Conservation (phyloP, 1,140 invertebrate genomes). For the Leptinotarsa texana region DNA sequence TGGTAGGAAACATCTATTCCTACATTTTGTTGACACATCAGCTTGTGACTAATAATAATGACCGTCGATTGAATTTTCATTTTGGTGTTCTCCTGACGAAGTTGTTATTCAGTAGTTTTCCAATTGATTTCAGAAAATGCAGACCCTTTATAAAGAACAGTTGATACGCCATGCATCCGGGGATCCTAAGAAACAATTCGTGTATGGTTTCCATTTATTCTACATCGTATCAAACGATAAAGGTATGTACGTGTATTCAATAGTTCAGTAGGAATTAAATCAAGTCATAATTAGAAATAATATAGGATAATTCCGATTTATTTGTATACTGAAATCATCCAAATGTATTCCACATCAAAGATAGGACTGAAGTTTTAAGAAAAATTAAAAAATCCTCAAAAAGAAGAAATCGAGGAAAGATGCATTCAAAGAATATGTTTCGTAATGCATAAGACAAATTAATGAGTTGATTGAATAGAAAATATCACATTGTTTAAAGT, state of each 20-base stretch:
- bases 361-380: too few species aligned
- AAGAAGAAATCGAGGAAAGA: too few species aligned
- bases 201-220: constrained; percentile 92
- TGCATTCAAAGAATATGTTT: neutral
- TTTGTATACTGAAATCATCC: neutral
- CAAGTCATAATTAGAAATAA: too few species aligned
- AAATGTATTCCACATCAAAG: too few species aligned
- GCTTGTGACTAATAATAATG: neutral
- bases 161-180: constrained; percentile 91
- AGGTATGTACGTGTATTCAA: constrained; percentile 51
- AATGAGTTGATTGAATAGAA: too few species aligned
- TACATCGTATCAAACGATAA: constrained; percentile 75
- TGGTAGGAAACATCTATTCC: too few species aligned
- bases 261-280: too few species aligned
- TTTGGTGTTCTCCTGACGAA: neutral
- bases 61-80: neutral
- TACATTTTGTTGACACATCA: too few species aligned
- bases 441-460: too few species aligned
- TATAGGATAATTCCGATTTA: too few species aligned
- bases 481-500: too few species aligned
- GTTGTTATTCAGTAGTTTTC: neutral
- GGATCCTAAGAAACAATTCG: constrained; percentile 77
- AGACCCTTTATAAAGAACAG: constrained; percentile 71
- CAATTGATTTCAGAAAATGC: constrained; percentile 61
- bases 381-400: too few species aligned